Base-by-base conservation (phyloP, 2,888 invertebrate genomes). In the Drosophila mimica region DNA sequence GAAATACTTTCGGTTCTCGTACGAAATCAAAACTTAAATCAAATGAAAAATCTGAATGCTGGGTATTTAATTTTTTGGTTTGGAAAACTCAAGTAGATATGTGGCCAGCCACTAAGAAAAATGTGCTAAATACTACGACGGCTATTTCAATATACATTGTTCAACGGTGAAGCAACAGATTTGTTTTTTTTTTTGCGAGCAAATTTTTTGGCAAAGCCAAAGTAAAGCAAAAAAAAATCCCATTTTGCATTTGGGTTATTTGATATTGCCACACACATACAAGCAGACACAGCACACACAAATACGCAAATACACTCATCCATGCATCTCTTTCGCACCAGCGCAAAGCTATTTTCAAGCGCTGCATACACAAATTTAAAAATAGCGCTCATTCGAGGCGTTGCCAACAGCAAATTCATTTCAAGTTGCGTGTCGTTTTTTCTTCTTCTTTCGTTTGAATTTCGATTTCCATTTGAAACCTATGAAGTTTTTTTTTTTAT, bases 321-420 rank as follows among this genome's bases (percentile, higher is more conserved):
- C 25, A 36, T 72, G 52, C 73, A 56, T 88, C 85, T 78, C 83
- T 78, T 67, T 85, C 74, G 33, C 86, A 72, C 81, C 36, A 43
- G 38, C 13, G 20, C 51, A 65, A 71, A 69, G 69, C 81, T 80
- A 84, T 89, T 89, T 80, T 57, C 61, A 75, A 67, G 70, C 38
- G 60, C 38, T 49, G 40, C 58, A 71, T 52, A 59, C 28, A 74
- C 59, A 43, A 70, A 75, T 91, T 90, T 89, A 90, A 89, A 90
- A 90, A 91, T 91, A 91, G 88, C 85, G 78, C 79, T 43, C 40
- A 48, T 17, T 56, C 56, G 70, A 76, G 71, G 76, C 83, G 72
- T 77, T 86, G 86, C 86, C 86, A 86, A 76, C 84, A 57, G 58
- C 60, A 67, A 64, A 54, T 30, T 30, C 53, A 43, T 57, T 64